A percentile compares a stretch with the other conserved stretches of the same genome.
These are phyloP conservation scores for Spicauda simplicius DNA, from an alignment of 2,888 invertebrate species.

Conservation along the genomic window DNA sequence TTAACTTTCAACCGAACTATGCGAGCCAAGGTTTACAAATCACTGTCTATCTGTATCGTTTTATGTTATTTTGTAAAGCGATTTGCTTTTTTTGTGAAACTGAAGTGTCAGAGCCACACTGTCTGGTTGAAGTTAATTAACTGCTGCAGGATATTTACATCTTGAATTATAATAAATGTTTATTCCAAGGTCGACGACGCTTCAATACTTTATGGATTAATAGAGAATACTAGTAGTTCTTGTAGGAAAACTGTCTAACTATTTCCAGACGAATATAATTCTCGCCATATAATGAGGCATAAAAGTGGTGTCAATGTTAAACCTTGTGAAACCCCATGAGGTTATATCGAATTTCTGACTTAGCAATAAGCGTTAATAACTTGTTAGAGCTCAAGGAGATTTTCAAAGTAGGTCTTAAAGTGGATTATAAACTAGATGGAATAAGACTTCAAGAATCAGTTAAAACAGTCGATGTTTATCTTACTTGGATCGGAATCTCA, in stretches of 20 bases:
- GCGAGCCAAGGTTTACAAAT: slow-evolving; percentile 48
- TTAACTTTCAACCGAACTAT: slow-evolving; percentile 53
- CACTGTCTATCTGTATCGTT: slow-evolving; percentile 25
- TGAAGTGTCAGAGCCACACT: slow-evolving; percentile 4
- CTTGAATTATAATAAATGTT: not conserved
- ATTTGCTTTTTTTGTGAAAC: slow-evolving; percentile 11
- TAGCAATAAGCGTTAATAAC: slow-evolving; percentile 13
- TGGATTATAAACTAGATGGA: slow-evolving; percentile 17
- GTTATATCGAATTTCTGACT: slow-evolving; percentile 8
- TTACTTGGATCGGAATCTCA: slow-evolving; percentile 27
- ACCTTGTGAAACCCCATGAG: not conserved
- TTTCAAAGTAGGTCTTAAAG: slow-evolving; percentile 19
- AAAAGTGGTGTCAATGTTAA: not conserved
- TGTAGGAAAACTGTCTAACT: not conserved
- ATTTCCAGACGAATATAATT: not conserved
- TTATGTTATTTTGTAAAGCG: slow-evolving; percentile 34
- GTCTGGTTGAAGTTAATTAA: slow-evolving; percentile 6
- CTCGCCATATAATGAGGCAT: not conserved
- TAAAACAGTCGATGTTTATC: slow-evolving; percentile 28
- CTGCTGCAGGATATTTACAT: not conserved
- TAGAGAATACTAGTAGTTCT: not conserved
- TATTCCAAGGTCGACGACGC: not conserved
- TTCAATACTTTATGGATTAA: not conserved
- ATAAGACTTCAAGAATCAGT: slow-evolving; percentile 30
- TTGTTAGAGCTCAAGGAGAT: slow-evolving; percentile 24